These are phyloP conservation scores for Hippoglossus hippoglossus DNA, from an alignment of 2,797 vertebrate genomes.

Conservation along the genomic window DNA sequence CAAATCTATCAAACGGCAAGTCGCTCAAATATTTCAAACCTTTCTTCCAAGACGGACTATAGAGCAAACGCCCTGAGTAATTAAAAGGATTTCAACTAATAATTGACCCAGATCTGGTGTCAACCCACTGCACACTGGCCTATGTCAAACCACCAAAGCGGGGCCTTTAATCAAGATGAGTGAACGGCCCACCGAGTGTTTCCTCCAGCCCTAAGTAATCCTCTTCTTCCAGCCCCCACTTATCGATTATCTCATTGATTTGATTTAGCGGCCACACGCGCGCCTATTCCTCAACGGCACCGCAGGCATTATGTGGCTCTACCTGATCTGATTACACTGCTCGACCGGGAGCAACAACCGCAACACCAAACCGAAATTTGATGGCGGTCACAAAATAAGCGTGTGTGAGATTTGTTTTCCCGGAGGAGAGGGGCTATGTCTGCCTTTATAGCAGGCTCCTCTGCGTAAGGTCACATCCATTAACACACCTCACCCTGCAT, in stretches of 20 bases:
- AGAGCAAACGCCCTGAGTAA: slow-evolving; percentile 53
- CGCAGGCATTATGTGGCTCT: slow-evolving; percentile 44
- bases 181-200: slow-evolving; percentile 59
- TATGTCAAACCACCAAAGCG: slow-evolving; percentile 43
- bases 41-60: slow-evolving; percentile 4
- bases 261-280: slow-evolving; percentile 66
- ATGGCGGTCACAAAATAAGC: slow-evolving; percentile 26
- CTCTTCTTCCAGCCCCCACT: slow-evolving; percentile 57
- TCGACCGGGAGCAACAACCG: slow-evolving; percentile 27
- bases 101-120: slow-evolving; percentile 68
- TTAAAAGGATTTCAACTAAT: slow-evolving; percentile 64
- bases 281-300: slow-evolving; percentile 57
- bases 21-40: slow-evolving; percentile 29
- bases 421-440: no score
- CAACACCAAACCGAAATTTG: slow-evolving; percentile 36
- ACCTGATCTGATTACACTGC: slow-evolving; percentile 67
- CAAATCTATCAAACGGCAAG: slow-evolving; percentile 45
- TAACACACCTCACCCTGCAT: not conserved
- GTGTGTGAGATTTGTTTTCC: not conserved
- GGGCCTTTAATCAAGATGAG: slow-evolving; percentile 78
- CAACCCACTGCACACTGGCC: slow-evolving; percentile 24
- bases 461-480: slow-evolving; percentile 3
- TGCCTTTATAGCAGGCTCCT: not conserved
- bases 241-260: slow-evolving; percentile 79
- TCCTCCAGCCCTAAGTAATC: slow-evolving; percentile 72